phyloP scores from a whole-genome alignment of 2,888 invertebrate species.

The Noctua janthe region DNA sequence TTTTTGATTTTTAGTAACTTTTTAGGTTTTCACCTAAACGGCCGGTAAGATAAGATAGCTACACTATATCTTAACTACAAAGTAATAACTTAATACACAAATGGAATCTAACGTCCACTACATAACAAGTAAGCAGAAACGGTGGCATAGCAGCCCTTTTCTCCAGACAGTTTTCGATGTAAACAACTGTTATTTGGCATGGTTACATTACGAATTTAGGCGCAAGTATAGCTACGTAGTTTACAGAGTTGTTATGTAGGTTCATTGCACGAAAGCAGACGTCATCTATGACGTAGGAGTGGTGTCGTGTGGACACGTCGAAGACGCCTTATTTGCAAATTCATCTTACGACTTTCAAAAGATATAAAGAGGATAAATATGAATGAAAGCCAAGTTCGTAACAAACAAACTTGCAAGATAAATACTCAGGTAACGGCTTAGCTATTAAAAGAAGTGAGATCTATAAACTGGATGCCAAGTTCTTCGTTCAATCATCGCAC shows the following conservation, averaged over 20 bases:
- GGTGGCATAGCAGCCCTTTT: background rate
- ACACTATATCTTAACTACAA: background rate
- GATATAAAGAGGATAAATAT: background rate
- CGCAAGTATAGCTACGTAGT: slow-evolving; percentile 34
- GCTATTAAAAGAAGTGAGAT: background rate
- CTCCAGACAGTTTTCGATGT: slow-evolving; percentile 9
- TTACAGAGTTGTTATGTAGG: slow-evolving; percentile 31
- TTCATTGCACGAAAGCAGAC: slow-evolving; percentile 45
- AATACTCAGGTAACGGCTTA: background rate
- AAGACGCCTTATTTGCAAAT: slow-evolving; percentile 11
- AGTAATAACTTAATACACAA: background rate
- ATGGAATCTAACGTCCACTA: background rate
- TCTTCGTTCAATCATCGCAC: background rate
- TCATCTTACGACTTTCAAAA: slow-evolving; percentile 13
- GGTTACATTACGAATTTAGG: slow-evolving; percentile 26
- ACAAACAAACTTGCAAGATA: background rate
- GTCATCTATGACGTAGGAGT: slow-evolving; percentile 44
- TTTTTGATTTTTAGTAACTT: background rate
- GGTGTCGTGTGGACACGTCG: slow-evolving; percentile 31
- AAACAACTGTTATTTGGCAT: slow-evolving; percentile 22
- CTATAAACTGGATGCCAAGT: background rate
- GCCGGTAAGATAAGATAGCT: background rate
- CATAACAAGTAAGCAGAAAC: background rate
- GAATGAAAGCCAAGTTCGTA: background rate
- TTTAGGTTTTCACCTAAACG: background rate